Conservation (phyloP, 1,140 invertebrate genomes). For the Eupeodes corollae region DNA sequence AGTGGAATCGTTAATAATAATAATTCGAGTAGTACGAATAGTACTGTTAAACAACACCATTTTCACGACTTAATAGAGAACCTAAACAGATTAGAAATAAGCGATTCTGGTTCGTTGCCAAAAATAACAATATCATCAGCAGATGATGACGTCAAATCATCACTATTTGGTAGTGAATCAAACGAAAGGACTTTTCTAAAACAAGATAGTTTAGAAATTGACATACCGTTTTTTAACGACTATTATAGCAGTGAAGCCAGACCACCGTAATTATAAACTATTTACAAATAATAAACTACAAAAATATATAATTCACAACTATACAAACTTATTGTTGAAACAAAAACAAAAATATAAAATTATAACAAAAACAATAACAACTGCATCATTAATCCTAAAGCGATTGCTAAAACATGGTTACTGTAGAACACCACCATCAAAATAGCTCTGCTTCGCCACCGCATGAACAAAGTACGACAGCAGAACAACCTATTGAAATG, state of each 20-base stretch:
- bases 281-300: background rate
- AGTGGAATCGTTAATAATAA: background rate
- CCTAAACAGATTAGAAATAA: conserved; percentile 21
- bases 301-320: background rate
- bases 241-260: conserved; percentile 15
- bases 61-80: conserved; percentile 32
- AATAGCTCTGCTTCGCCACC: too few species aligned
- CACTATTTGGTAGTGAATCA: background rate
- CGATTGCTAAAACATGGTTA: conserved; percentile 5
- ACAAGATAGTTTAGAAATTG: too few species aligned
- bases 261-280: conserved; percentile 18
- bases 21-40: too few species aligned
- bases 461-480: conserved; percentile 15
- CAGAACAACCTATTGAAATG: conserved; percentile 4
- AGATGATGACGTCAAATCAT: background rate
- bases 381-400: background rate
- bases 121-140: conserved; percentile 14
- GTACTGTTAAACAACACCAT: conserved; percentile 10
- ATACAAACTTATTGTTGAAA: conserved; percentile 2
- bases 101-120: conserved; percentile 14
- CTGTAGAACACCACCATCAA: conserved; percentile 16
- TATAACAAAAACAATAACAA: conserved; percentile 1
- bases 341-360: conserved; percentile 3
- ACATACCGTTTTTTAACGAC: conserved; percentile 12
- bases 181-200: too few species aligned